Conservation (phyloP, 2,888 invertebrate genomes). For the Brachyptera risi region DNA sequence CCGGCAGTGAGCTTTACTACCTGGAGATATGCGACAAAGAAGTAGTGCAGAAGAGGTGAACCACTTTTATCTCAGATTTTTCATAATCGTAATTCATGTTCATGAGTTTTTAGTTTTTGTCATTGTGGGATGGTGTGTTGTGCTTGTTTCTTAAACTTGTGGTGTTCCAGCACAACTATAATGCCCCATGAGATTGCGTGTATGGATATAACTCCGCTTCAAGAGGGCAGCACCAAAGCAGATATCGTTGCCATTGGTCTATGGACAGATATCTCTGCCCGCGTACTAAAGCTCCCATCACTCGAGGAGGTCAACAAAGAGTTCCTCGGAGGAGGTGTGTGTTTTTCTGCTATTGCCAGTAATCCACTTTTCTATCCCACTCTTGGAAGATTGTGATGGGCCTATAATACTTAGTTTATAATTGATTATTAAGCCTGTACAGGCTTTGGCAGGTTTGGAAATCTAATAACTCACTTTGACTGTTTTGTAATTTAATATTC, state of each 20-base stretch:
- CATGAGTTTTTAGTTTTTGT: neutral
- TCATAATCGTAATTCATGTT: neutral
- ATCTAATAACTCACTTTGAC: no score
- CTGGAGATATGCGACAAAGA: constrained; percentile 65
- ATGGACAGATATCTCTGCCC: constrained; percentile 95
- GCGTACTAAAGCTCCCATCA: constrained; percentile 76
- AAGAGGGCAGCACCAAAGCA: constrained; percentile 55
- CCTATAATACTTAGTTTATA: constrained; percentile 2
- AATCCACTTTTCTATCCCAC: neutral
- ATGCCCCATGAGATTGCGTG: constrained; percentile 96
- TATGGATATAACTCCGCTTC: constrained; percentile 81
- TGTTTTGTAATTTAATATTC: no score
- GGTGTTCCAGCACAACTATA: constrained; percentile 55
- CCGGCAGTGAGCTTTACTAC: constrained; percentile 82
- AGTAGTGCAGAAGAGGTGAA: constrained; percentile 56
- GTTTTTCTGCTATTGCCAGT: neutral
- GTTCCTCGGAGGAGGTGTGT: constrained; percentile 74
- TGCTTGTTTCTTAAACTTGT: no score
- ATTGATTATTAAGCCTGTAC: neutral
- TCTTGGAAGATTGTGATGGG: neutral
- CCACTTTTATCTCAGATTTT: neutral
- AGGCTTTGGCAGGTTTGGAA: no score
- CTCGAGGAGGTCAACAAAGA: constrained; percentile 81
- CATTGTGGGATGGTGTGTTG: neutral
- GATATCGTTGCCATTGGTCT: constrained; percentile 86